Evolutionary conservation across 2,113 vertebrate genomes (phyloP), one percentile per base, ranked within the genome.

Genomic region (Cynoglossus semilaevis): DNA sequence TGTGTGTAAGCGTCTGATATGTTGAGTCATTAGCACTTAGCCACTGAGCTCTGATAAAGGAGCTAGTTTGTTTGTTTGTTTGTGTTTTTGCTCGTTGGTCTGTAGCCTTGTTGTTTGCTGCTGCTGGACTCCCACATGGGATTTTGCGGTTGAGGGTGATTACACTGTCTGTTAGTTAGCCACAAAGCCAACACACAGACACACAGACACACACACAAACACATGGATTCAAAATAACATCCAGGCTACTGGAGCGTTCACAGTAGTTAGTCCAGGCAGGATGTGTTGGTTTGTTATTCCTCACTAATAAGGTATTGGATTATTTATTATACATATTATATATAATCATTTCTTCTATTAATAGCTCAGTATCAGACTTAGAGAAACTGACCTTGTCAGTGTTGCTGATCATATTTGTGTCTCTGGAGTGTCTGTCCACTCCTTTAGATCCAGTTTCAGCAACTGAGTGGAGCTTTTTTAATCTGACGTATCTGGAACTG

Each of bases 141-240:
- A 42, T 59, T 67, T 76, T 76, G 77, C 16, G 56, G 79, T 84
- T 64, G 14, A 56, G 51, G 63, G 61, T 74, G 72, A 87, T 88
- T 81, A 76, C 81, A 84, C 79, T 69, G 82, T 85, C 81, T 85
- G 79, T 69, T 82, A 74, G 82, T 67, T 63, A 53, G 72, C 74
- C 72, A 84, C 83, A 87, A 84, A 79, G 75, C 80, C 70, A 81
- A 63, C 74, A 67, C 40, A 49, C 49, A 69, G 58, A 63, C n/a
- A n/a, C n/a, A n/a, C n/a, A n/a, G n/a, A n/a, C n/a, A n/a, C n/a
- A n/a, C n/a, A n/a, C n/a, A n/a, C n/a, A n/a, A n/a, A n/a, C n/a
- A n/a, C n/a, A n/a, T n/a, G n/a, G n/a, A n/a, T n/a, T n/a, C 58
- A 48, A 49, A 74, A 78, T 77, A 49, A 69, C 62, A 49, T 79